phyloP scores from a whole-genome alignment of 2,888 invertebrate genomes.

The Chrysolina americana region DNA sequence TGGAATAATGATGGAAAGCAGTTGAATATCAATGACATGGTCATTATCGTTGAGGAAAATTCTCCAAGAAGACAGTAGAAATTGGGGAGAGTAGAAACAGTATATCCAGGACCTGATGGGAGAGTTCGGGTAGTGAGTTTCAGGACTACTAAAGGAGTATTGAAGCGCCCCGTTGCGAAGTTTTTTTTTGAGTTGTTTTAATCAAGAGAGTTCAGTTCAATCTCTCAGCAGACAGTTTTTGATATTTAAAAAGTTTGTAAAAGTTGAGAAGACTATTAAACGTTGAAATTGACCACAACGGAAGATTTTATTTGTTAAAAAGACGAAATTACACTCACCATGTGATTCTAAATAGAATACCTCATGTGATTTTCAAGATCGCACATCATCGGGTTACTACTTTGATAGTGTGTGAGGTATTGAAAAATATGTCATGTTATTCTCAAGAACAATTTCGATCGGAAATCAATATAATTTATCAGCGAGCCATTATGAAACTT shows the following conservation, averaged over 20 bases:
- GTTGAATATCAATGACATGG: background rate
- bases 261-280: too few species aligned
- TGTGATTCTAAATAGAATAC: too few species aligned
- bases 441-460: too few species aligned
- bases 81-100: background rate
- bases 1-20: background rate
- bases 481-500: too few species aligned
- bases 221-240: background rate
- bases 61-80: background rate
- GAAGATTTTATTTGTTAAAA: background rate
- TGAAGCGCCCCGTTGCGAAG: background rate
- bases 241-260: background rate
- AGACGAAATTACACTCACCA: background rate
- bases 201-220: too few species aligned
- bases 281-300: background rate
- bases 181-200: too few species aligned
- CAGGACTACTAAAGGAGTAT: background rate
- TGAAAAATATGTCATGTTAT: too few species aligned
- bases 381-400: too few species aligned
- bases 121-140: background rate
- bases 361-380: too few species aligned
- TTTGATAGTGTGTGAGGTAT: too few species aligned
- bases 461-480: too few species aligned
- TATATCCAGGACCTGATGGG: background rate
- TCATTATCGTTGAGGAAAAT: background rate